Evolutionary conservation across 2,113 vertebrate species (phyloP), one percentile per base, ranked within the genome.

Genomic region (Otocyon megalotis): DNA sequence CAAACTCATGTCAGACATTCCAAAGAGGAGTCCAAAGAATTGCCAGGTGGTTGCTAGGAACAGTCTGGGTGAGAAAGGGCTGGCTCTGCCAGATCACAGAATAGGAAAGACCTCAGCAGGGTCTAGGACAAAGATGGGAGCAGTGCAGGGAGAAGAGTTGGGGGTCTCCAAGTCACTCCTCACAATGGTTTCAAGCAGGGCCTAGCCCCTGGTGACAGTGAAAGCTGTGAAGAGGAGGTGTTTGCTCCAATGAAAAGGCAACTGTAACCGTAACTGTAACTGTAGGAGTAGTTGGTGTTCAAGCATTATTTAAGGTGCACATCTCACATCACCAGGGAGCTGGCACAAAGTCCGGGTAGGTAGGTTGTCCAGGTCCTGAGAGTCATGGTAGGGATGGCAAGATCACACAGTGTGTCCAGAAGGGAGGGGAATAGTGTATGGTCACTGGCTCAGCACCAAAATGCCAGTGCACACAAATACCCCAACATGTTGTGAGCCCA

Each of bases 1-100:
- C 8, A 63, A 53, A 1, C 2, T 30, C 30, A 65, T 1, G 1
- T 5, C 1, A 4, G 5, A 43, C 37, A 81, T 2, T 17, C 16
- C 32, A 50, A 14, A 20, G 65, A 91, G 76, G 69, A 56, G 37
- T 22, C 35, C 35, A 6, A 0, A 48, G 56, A 50, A 43, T 26
- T 20, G 12, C 71, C 30, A 48, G 15, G 12, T 76, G 48, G 26
- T 0, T 9, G 9, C 43, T 6, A 12, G 54, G 60, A 19, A 26
- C 53, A 50, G 28, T 82, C 37, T 20, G 11, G 35, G 26, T 5
- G 24, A 76, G 24, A 17, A 89, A 37, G 14, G 84, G 4, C 28
- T 67, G 72, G 50, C 43, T 80, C 53, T 13, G 26, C 17, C 69
- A 65, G 35, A 62, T 30, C 74, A 63, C 32, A 32, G 30, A 71